Percentiles rank a stretch among this genome's conserved stretches.
phyloP scores from a whole-genome alignment of 2,888 invertebrate genomes.

The Drosophila parthenogenetica region DNA sequence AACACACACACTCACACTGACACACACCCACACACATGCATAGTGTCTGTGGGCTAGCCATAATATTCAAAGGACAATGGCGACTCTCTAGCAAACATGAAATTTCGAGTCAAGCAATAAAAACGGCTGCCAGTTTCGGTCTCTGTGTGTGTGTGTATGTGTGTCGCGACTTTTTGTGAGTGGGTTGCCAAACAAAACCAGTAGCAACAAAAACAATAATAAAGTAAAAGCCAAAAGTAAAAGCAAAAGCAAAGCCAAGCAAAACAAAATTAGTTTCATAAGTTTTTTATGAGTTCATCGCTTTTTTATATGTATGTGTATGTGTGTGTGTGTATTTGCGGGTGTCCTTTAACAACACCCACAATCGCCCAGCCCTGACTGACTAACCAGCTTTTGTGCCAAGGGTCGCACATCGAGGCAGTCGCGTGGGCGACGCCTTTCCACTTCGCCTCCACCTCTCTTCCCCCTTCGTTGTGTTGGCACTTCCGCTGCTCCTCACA shows the following conservation, averaged over 20 bases:
- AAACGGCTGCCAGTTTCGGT: constrained; percentile 39
- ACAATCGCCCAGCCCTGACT: constrained; percentile 49
- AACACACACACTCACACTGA: constrained; percentile 17
- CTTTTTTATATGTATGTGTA: constrained; percentile 65
- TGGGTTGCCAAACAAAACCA: constrained; percentile 64
- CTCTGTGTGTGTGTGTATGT: constrained; percentile 22
- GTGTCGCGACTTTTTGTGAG: constrained; percentile 53
- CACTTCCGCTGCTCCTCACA: constrained; percentile 58
- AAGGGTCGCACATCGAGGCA: constrained; percentile 74
- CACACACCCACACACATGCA: constrained; percentile 2
- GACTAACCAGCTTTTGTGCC: constrained; percentile 78
- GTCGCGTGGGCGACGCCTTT: constrained; percentile 68
- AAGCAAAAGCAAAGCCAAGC: constrained; percentile 75
- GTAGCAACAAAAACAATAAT: constrained; percentile 24
- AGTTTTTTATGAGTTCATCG: constrained; percentile 82
- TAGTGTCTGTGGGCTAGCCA: constrained; percentile 56
- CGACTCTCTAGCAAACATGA: constrained; percentile 57
- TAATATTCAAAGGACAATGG: constrained; percentile 70
- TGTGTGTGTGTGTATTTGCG: constrained; percentile 28
- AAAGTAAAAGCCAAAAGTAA: constrained; percentile 58
- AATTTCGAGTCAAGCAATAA: constrained; percentile 63
- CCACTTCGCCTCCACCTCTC: constrained; percentile 13
- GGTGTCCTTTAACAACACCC: constrained; percentile 50
- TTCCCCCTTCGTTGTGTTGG: constrained; percentile 41
- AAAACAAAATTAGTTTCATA: constrained; percentile 81